Conservation (phyloP, 2,888 invertebrate species). For the Epirrhoe alternata region DNA sequence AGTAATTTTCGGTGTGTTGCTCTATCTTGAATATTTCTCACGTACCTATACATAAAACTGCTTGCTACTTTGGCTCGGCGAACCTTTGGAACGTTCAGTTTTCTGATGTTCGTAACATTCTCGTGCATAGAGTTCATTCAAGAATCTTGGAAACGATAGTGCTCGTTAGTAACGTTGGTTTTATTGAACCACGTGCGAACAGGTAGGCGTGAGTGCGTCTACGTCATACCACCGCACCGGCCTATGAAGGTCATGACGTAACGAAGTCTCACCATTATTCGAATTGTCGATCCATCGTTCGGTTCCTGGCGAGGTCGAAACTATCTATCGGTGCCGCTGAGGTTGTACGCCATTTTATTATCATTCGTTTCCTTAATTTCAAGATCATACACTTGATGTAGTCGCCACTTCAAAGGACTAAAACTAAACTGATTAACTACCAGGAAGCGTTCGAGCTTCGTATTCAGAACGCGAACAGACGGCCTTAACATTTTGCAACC, state of each 20-base stretch:
- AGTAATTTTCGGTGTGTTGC: slow-evolving; percentile 9
- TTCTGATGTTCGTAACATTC: slow-evolving; percentile 3
- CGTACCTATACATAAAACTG: slow-evolving; percentile 17
- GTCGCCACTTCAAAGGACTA: slow-evolving; percentile 50
- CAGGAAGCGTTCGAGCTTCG: slow-evolving; percentile 51
- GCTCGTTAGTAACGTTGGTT: slow-evolving; percentile 54
- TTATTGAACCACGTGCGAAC: slow-evolving; percentile 70
- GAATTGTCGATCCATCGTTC: slow-evolving; percentile 73
- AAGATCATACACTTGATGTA: slow-evolving; percentile 52
- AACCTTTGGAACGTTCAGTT: neutral
- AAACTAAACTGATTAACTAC: slow-evolving; percentile 56
- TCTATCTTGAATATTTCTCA: slow-evolving; percentile 10
- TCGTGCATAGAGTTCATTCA: slow-evolving; percentile 35
- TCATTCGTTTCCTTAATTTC: slow-evolving; percentile 62
- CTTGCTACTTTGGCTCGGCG: neutral
- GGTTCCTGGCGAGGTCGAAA: slow-evolving; percentile 71
- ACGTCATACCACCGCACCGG: slow-evolving; percentile 70
- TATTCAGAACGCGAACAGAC: slow-evolving; percentile 46
- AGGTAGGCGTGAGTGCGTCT: slow-evolving; percentile 70
- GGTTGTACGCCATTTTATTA: slow-evolving; percentile 63
- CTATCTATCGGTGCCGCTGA: slow-evolving; percentile 66
- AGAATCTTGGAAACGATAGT: slow-evolving; percentile 48
- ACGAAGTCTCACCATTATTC: slow-evolving; percentile 73
- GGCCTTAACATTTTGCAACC: slow-evolving; percentile 53
- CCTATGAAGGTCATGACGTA: slow-evolving; percentile 80